Evolutionary conservation across 2,113 vertebrate species (phyloP), one percentile per base, ranked within the genome.

Genomic region (Paramormyrops kingsleyae): DNA sequence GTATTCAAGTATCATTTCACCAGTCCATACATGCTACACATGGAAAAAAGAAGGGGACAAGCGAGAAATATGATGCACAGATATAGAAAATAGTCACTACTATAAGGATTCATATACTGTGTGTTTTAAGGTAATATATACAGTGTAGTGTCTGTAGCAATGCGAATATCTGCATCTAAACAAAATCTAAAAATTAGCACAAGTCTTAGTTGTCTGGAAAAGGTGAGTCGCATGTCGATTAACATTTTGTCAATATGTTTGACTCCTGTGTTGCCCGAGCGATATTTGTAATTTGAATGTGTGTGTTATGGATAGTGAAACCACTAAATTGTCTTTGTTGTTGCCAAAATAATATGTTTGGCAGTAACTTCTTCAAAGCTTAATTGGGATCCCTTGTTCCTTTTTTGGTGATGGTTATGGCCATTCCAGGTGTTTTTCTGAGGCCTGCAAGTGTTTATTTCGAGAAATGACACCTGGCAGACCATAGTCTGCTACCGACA

Each of bases 401-500:
- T 47, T 47, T 84, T 83, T 21, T 83, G 8, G 21, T 88, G n/a
- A 35, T 52, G 66, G 66, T 77, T 7, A 24, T 21, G 59, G n/a
- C 24, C 46, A 10, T 49, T 88, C 88, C 88, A 88, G 88, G 88
- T 88, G 88, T 31, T 35, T 31, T 19, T 47, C 66, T 19, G n/a
- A 19, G 59, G 12, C 35, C 44, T 52, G 12, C n/a, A 88, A 46
- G 53, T 3, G 66, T 31, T 88, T 27, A 31, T 35, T 44, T 88
- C 0, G 27, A 52, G 44, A 12, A 24, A 10, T 59, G 27, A 59
- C 52, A 66, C 39, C 87, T 87, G 50, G 87, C 5, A 4, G 42
- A 87, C 52, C 6, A 50, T 31, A 52, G 66, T 50, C n/a, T 4
- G 62, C n/a, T 70, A 31, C n/a, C 6, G n/a, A 27, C 62, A 19